Evolutionary conservation across 2,113 vertebrate genomes (phyloP).

Genomic region (Podiceps cristatus): DNA sequence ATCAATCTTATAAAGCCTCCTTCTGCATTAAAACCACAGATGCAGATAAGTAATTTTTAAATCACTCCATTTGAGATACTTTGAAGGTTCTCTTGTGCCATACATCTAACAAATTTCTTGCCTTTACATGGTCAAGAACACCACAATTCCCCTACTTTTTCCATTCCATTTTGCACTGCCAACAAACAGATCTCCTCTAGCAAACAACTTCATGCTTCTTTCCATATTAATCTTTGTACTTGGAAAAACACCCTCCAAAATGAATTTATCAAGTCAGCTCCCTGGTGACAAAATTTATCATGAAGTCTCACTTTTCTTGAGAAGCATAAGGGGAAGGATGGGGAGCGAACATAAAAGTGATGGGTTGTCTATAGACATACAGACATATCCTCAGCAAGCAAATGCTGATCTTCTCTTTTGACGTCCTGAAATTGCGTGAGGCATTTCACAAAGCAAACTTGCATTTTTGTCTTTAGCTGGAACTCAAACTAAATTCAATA

Average conservation of each 20-base stretch:
- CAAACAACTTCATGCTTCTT: not conserved
- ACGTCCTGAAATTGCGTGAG: not conserved
- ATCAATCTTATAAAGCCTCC: not conserved
- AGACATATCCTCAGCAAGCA: not conserved
- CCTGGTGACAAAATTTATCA: not conserved
- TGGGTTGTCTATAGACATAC: not conserved
- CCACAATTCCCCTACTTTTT: not conserved
- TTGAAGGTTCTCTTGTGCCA: not conserved
- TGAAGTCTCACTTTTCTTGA: slow-evolving; percentile 7
- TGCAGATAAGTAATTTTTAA: not conserved
- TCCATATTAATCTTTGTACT: not conserved
- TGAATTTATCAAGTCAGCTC: not conserved
- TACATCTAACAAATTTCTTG: not conserved
- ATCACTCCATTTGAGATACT: not conserved
- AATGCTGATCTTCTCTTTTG: not conserved
- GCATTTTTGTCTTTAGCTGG: not conserved
- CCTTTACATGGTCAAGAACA: not conserved
- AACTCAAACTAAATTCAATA: slow-evolving; percentile 16
- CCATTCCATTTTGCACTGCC: not conserved
- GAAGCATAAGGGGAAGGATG: not conserved
- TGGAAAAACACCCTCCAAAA: not conserved
- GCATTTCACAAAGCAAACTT: not conserved
- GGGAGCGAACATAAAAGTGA: not conserved
- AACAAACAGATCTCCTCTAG: not conserved
- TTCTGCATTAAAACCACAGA: not conserved